Percentiles rank a stretch among this genome's conserved stretches.
phyloP scores from a whole-genome alignment of 1,140 invertebrate genomes.

The Hylaeus volcanicus region DNA sequence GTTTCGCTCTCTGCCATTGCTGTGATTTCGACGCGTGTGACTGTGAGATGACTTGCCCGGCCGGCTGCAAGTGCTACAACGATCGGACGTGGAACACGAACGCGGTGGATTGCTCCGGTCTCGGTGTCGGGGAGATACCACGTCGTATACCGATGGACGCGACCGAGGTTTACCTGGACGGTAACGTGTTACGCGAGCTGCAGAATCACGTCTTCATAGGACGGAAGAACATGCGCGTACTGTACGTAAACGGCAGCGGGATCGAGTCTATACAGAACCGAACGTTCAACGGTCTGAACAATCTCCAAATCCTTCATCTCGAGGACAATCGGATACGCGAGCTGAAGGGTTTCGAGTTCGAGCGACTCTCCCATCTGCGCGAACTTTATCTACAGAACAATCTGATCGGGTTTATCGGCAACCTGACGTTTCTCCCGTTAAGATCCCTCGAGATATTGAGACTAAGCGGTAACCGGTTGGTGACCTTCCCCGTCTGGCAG shows the following conservation, averaged over 20 bases:
- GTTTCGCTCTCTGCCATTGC: constrained; percentile 95
- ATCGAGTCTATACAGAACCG: constrained; percentile 94
- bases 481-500: constrained; percentile 92
- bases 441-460: constrained; percentile 89
- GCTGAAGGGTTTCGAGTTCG: constrained; percentile 94
- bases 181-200: constrained; percentile 91
- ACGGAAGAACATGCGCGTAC: constrained; percentile 91
- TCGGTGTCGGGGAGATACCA: constrained; percentile 88
- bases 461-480: constrained; percentile 91
- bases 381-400: constrained; percentile 95
- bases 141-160: constrained; percentile 95
- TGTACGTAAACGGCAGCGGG: constrained; percentile 92
- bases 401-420: constrained; percentile 88
- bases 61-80: constrained; percentile 95
- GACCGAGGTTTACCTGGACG: constrained; percentile 94
- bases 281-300: constrained; percentile 93
- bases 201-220: constrained; percentile 95
- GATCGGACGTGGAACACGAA: constrained; percentile 96
- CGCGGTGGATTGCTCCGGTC: constrained; percentile 93
- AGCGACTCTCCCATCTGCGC: constrained; percentile 88
- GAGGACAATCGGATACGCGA: constrained; percentile 91
- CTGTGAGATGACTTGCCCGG: constrained; percentile 96
- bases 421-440: constrained; percentile 89
- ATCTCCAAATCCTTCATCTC: constrained; percentile 90
- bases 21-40: constrained; percentile 97